Evolutionary conservation across 2,888 invertebrate genomes (phyloP), one percentile per base, ranked within the genome.

Genomic region (Rhogogaster chlorosoma): DNA sequence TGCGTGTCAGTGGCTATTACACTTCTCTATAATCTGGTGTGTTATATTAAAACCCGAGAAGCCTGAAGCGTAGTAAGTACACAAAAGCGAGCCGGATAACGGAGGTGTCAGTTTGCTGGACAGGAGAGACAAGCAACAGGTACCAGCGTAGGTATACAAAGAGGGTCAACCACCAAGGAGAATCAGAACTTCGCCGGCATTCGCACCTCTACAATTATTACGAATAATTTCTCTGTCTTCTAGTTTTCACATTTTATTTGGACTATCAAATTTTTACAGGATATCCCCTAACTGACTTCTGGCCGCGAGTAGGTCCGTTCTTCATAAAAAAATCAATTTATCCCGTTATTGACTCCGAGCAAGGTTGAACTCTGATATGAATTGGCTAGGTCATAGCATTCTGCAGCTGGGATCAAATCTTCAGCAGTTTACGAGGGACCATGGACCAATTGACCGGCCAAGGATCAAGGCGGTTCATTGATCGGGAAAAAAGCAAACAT

Each of bases 51-150:
- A 73, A 22, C 77, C 49, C 9, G 49, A 45, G 77, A 77, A 77
- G 18, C 26, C 49, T 53, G 45, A 53, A 29, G 26, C 18, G 49
- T n/a, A 49, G 49, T n/a, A 49, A 29, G 77, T 32, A 77, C 49
- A 77, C 77, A 77, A 77, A 49, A n/a, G 77, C 29, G 77, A n/a
- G 49, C 32, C n/a, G 29, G 32, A 29, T 49, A 77, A 77, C 53
- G 42, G 45, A 73, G 42, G 73, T 73, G 73, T 26, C 73, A 73
- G 73, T 73, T 73, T 42, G 45, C 42, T 77, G 77, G 77, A 77
- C 49, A 77, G 77, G 77, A 49, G 77, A 77, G 49, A 77, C 77
- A 61, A 80, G 78, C 78, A 80, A 80, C 78, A 80, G 78, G 78
- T 80, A 57, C 32, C 22, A 36, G 10, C n/a, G 22, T 57, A 45